Percentiles rank a stretch among this genome's conserved stretches.
Evolutionary conservation across 2,888 invertebrate genomes (phyloP).

Genomic region (Himalopsyche kuldschensis): DNA sequence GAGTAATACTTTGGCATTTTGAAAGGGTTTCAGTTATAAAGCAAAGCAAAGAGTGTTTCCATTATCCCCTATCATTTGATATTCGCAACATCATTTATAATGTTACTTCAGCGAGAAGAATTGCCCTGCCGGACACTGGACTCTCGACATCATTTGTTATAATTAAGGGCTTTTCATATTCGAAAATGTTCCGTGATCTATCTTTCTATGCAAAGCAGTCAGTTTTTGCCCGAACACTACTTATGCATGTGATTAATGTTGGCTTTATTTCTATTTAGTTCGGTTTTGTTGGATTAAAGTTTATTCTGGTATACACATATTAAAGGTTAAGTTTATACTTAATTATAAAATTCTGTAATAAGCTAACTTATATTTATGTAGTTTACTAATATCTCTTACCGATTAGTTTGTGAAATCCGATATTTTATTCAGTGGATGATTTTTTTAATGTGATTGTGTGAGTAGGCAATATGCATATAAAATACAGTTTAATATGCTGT

Average conservation of each 20-base stretch:
- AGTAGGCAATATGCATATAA: no score
- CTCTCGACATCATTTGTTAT: constrained; percentile 36
- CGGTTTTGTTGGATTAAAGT: no score
- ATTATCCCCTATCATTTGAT: constrained; percentile 25
- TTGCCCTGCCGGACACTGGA: constrained; percentile 29
- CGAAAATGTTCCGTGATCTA: background rate
- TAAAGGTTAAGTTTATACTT: no score
- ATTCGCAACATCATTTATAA: constrained; percentile 35
- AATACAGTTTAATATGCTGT: no score
- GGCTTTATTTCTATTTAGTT: background rate
- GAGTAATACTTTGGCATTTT: background rate
- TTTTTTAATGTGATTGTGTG: no score
- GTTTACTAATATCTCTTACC: no score
- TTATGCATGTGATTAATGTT: background rate
- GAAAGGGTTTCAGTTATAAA: background rate
- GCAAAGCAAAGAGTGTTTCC: background rate
- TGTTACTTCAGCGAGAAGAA: constrained; percentile 13
- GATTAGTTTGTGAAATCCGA: no score
- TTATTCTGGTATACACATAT: no score
- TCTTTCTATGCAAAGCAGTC: background rate
- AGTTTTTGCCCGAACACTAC: background rate
- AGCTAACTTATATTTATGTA: no score
- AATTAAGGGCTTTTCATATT: constrained; percentile 21
- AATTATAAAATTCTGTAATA: no score
- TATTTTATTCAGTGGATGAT: no score